Evolutionary conservation across 1,140 invertebrate genomes (phyloP).

Genomic region (Polypedilum vanderplanki): DNA sequence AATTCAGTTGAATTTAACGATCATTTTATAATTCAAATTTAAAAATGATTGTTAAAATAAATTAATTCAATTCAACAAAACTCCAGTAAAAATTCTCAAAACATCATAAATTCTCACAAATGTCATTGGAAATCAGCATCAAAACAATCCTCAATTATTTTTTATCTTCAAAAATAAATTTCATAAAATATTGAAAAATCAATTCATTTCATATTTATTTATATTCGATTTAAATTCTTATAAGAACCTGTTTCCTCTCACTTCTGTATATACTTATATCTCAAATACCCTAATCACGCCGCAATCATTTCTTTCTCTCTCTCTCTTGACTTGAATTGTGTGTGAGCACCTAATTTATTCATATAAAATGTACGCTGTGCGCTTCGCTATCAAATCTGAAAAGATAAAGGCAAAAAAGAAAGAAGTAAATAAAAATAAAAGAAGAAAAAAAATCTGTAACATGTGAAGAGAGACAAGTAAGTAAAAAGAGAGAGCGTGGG

Average conservation of each 20-base stretch:
- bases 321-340: no score
- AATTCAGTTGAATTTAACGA: no score
- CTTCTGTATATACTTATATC: not conserved
- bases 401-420: not conserved
- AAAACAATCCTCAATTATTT: no score
- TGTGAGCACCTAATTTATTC: slow-evolving; percentile 5
- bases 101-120: no score
- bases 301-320: not conserved
- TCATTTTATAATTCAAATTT: no score
- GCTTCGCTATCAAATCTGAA: not conserved
- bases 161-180: no score
- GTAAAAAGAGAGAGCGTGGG: not conserved
- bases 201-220: not conserved
- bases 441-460: not conserved
- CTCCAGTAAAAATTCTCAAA: no score
- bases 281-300: slow-evolving; percentile 10
- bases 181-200: no score
- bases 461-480: not conserved
- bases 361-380: not conserved
- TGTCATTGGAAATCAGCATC: no score
- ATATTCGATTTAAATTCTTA: not conserved
- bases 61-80: no score
- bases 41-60: no score
- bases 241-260: slow-evolving; percentile 17
- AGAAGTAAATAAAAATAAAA: not conserved